These are phyloP conservation scores for Gymnoscelis rufifasciata DNA, from an alignment of 2,888 invertebrate genomes.

Conservation along the genomic window DNA sequence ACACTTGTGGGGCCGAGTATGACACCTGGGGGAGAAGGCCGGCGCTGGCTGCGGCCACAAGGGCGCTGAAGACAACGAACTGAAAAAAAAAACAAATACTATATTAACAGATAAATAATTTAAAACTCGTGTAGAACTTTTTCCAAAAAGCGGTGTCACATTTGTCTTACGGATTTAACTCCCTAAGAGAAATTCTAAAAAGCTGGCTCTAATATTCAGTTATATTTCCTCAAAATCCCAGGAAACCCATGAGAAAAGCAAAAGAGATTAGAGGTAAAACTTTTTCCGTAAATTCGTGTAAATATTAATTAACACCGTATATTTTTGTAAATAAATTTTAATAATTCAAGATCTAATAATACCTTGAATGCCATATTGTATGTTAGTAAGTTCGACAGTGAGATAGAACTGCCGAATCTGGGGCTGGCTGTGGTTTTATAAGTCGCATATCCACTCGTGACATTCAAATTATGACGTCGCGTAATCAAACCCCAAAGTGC, in stretches of 20 bases:
- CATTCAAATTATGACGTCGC: conserved; percentile 55
- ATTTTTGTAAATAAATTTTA: no score
- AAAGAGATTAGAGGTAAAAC: no score
- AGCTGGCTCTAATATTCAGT: no score
- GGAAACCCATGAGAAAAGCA: no score
- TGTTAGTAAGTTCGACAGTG: conserved; percentile 44
- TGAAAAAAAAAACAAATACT: conserved; percentile 33
- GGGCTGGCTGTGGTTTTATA: conserved; percentile 52
- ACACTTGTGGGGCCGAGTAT: conserved; percentile 35
- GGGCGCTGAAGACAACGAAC: conserved; percentile 48
- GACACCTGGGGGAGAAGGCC: conserved; percentile 41
- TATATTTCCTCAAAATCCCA: no score
- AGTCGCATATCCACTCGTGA: conserved; percentile 41
- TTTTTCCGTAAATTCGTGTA: no score
- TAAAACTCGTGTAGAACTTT: no score
- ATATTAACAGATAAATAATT: no score
- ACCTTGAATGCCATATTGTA: conserved; percentile 66
- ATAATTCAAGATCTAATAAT: conserved; percentile 13
- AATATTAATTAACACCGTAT: no score
- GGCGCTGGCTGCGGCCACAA: conserved; percentile 47
- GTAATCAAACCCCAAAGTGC: conserved; percentile 39
- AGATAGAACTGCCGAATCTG: conserved; percentile 50
- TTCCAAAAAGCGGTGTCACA: no score
- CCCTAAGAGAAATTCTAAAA: no score
- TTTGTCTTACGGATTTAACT: no score